Evolutionary conservation across 2,888 invertebrate species (phyloP), one percentile per base, ranked within the genome.

Genomic region (Ephialtes manifestator): DNA sequence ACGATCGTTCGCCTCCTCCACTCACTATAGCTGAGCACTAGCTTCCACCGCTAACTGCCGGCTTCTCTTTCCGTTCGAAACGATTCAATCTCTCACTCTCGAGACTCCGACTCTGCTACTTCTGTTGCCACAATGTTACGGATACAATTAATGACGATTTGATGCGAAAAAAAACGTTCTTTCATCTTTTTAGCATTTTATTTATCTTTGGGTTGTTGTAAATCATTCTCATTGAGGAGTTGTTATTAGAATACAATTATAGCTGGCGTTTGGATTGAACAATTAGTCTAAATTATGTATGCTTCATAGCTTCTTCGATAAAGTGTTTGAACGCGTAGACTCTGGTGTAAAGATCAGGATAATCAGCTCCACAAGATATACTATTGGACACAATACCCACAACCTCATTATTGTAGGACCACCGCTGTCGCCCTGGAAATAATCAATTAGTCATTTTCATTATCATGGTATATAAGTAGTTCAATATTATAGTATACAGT

Each of bases 341-440:
- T 39, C 88, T 77, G 4, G 87, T 84, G 46, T 86, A 88, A 15
- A 74, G 75, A 43, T 88, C 86, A n/a, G 88, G 87, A 48, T 67
- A 70, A 71, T 83, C 86, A 7, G 53, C 18, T 20, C 82, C 85
- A 18, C 86, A 85, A 0, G 8, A 35, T 35, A 4, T 35, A 35
- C 5, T 31, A 2, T 71, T 87, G 1, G 88, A 88, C 43, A 86
- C 88, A 46, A 88, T 51, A 11, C 87, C 88, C 8, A 88, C 82
- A 20, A 88, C 46, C 76, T 75, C 63, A 53, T 85, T 72, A n/a
- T 88, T 83, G 65, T 87, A 85, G 20, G 88, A 79, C 88, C 83
- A 20, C 88, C 88, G 63, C 88, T 58, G 58, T 58, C 58, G 3
- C 58, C 58, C 58, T 58, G 1, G 13, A 58, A 58, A 24, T 24